Conservation (phyloP, 2,888 invertebrate species). For the Caenorhabditis auriculariae region DNA sequence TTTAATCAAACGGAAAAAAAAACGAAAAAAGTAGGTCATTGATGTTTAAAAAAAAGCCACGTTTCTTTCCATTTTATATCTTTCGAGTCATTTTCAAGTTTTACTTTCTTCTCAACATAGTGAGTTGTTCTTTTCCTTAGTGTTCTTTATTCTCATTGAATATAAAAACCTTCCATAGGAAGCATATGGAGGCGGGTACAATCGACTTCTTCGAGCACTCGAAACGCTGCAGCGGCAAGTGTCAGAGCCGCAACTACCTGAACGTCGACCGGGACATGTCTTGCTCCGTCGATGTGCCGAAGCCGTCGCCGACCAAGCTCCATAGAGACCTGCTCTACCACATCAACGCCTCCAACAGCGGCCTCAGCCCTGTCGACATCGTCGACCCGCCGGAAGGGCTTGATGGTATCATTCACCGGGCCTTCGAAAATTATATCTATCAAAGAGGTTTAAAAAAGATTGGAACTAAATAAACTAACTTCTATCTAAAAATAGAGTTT, state of each 20-base stretch:
- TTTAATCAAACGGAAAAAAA: background rate
- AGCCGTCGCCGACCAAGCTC: background rate
- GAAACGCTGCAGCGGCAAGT: conserved; percentile 64
- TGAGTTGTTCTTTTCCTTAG: conserved; percentile 8
- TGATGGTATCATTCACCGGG: no score
- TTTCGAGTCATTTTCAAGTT: background rate
- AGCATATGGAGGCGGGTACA: conserved; percentile 64
- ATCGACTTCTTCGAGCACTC: conserved; percentile 65
- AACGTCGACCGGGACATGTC: conserved; percentile 5
- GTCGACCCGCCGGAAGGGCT: no score
- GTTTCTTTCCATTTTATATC: background rate
- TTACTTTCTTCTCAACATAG: background rate
- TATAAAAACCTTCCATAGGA: no score
- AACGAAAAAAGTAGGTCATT: background rate
- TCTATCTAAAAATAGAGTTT: no score
- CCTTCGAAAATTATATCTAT: no score
- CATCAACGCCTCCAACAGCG: no score
- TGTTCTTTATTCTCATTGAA: no score
- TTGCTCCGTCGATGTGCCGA: background rate
- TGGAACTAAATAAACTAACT: no score
- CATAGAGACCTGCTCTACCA: background rate
- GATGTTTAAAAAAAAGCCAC: background rate
- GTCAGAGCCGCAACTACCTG: conserved; percentile 61
- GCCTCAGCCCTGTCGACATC: no score
- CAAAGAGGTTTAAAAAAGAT: no score